Evolutionary conservation across 2,888 invertebrate genomes (phyloP).

Genomic region (Xanthorhoe designata): DNA sequence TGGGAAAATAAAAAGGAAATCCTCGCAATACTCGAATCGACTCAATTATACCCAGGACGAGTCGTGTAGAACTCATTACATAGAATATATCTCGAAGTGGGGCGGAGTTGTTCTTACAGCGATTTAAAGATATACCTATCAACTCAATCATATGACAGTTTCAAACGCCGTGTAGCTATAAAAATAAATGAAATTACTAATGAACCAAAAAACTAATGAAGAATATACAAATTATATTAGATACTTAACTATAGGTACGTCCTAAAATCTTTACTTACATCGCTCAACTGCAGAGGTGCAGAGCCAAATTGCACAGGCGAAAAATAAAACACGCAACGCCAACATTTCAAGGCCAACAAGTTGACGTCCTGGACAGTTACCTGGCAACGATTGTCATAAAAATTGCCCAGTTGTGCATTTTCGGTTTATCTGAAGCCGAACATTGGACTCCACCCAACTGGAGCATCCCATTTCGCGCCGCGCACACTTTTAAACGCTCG

Average conservation of each 20-base stretch:
- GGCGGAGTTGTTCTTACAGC: constrained; percentile 38
- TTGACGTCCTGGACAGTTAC: constrained; percentile 9
- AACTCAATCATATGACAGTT: too few species aligned
- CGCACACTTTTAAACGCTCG: constrained; percentile 67
- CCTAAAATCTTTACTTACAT: not conserved
- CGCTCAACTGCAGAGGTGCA: not conserved
- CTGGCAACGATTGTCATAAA: constrained; percentile 12
- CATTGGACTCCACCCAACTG: constrained; percentile 31
- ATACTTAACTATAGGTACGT: too few species aligned
- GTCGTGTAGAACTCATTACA: constrained; percentile 68
- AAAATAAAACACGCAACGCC: not conserved
- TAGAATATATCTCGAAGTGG: constrained; percentile 55
- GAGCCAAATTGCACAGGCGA: not conserved
- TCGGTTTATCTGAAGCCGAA: constrained; percentile 17
- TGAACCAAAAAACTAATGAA: too few species aligned
- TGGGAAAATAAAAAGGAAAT: constrained; percentile 48
- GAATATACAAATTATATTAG: too few species aligned
- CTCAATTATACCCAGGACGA: constrained; percentile 62
- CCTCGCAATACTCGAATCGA: constrained; percentile 54
- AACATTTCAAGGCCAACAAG: constrained; percentile 9
- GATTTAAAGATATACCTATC: not conserved
- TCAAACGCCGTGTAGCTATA: too few species aligned
- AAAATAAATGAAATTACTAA: too few species aligned
- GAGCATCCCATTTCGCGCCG: constrained; percentile 60
- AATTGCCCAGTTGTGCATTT: constrained; percentile 16